Evolutionary conservation across 2,113 vertebrate species (phyloP), one percentile per base, ranked within the genome.

Genomic region (Dendropsophus ebraccatus): DNA sequence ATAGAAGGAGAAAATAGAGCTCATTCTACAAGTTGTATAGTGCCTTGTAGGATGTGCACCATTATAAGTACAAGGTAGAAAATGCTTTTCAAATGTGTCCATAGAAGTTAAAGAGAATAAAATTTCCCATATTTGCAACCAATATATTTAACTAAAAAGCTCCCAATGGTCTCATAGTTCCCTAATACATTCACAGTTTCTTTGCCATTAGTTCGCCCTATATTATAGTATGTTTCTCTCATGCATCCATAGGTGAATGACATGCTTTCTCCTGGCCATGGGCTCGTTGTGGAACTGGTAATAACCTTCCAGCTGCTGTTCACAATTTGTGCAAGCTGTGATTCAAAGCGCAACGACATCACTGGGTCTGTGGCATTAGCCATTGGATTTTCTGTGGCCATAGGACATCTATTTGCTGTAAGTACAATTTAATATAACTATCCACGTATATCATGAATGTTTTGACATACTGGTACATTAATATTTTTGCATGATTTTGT

Each of bases 251-350:
- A 98, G 98, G 95, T 99, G 87, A 96, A 96, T 7, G 0, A 90
- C 62, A 91, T 93, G 62, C 94, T 99, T 87, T 95, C 95, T 0
- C 88, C 94, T 41, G 97, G 97, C 81, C 95, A 97, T 0, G 97
- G 94, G 19, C 93, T 99, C 80, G 91, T 99, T 83, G 96, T 99
- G 88, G 97, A 99, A 91, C 80, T 99, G 90, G 93, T 99, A 87
- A 98, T 99, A 92, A 99, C 97, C 17, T 99, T 99, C 88, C 95
- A 99, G 88, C 92, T 99, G 89, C 96, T 99, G 89, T 98, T 99
- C 91, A 98, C 97, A 49, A 93, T 99, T 88, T 99, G 98, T 86
- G 97, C 98, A 90, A 98, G 97, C 90, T 99, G 97, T 88, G 98
- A 99, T 89, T 92, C 96, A 85, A 98, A 97, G 90, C 94, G 97